These are phyloP conservation scores for Tamias sibiricus DNA, from an alignment of 2,113 vertebrate genomes.

Conservation along the genomic window DNA sequence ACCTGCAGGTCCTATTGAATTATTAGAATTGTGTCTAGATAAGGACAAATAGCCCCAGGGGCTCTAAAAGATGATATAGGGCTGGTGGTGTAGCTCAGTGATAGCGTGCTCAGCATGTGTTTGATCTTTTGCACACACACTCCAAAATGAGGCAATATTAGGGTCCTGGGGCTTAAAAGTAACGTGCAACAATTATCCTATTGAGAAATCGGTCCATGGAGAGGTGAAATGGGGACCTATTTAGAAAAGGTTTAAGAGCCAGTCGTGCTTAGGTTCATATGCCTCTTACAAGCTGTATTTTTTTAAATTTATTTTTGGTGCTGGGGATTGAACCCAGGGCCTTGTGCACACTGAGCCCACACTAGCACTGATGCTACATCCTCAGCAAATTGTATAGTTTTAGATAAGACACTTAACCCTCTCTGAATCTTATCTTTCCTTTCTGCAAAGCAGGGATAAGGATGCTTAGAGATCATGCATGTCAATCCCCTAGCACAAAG, in stretches of 20 bases:
- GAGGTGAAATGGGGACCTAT: not conserved
- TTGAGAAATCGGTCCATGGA: not conserved
- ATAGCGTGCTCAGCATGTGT: not conserved
- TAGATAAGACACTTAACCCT: not conserved
- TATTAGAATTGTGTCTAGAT: slow-evolving; percentile 33
- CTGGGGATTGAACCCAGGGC: not conserved
- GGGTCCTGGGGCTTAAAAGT: not conserved
- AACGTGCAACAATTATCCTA: not conserved
- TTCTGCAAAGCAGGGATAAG: not conserved
- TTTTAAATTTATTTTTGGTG: not conserved
- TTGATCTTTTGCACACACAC: not conserved
- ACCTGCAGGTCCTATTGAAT: not conserved
- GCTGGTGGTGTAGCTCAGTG: not conserved
- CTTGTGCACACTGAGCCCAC: not conserved
- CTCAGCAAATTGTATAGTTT: not conserved
- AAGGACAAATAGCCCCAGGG: not conserved
- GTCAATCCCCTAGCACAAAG: not conserved
- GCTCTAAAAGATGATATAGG: not conserved
- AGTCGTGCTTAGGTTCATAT: not conserved
- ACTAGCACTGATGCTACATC: not conserved
- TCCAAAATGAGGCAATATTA: not conserved
- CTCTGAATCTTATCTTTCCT: not conserved
- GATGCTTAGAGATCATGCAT: not conserved
- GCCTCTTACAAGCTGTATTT: slow-evolving; percentile 4
- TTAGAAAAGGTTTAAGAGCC: slow-evolving; percentile 1